Percentiles rank a stretch among this genome's conserved stretches.
Evolutionary conservation across 2,113 vertebrate species (phyloP).

Genomic region (Hippoglossus stenolepis): DNA sequence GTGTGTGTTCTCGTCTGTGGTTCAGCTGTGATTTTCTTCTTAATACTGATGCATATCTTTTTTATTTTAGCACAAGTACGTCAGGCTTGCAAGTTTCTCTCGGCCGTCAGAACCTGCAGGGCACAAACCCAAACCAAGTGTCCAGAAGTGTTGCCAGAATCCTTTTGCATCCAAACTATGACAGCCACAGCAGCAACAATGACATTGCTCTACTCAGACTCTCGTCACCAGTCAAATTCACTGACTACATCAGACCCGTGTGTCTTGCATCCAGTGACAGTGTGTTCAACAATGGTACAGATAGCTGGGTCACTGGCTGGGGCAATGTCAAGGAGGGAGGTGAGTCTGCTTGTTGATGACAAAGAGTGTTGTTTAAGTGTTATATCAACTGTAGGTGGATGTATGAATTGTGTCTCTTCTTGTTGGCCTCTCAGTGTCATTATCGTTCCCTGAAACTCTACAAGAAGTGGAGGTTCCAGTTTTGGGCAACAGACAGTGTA

Average conservation of each 20-base stretch:
- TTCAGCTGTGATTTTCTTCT: rapidly evolving
- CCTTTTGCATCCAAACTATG: slow-evolving; percentile 73
- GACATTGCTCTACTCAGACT: slow-evolving; percentile 85
- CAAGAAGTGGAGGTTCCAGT: slow-evolving; percentile 60
- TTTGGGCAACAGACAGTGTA: slow-evolving; percentile 17
- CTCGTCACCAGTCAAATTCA: slow-evolving; percentile 67
- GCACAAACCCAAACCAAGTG: slow-evolving; percentile 33
- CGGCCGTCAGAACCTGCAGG: slow-evolving; percentile 38
- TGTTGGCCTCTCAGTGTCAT: slow-evolving; percentile 33
- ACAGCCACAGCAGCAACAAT: slow-evolving; percentile 53
- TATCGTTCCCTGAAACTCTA: slow-evolving; percentile 59
- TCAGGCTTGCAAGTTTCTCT: neutral
- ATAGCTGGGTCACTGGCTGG: slow-evolving; percentile 88
- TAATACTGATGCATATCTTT: neutral
- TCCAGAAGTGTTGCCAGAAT: slow-evolving; percentile 31
- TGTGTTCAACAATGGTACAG: slow-evolving; percentile 77
- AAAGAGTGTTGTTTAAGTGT: slow-evolving; percentile 16
- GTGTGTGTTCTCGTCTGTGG: rapidly evolving
- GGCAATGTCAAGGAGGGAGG: slow-evolving; percentile 80
- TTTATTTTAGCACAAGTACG: neutral
- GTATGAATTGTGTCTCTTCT: neutral
- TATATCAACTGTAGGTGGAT: slow-evolving; percentile 63
- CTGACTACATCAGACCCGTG: slow-evolving; percentile 81
- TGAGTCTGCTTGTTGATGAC: slow-evolving; percentile 44
- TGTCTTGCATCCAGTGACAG: slow-evolving; percentile 82